These are phyloP conservation scores for Osedax fenrisi DNA, from an alignment of 2,888 invertebrate genomes.

Conservation along the genomic window DNA sequence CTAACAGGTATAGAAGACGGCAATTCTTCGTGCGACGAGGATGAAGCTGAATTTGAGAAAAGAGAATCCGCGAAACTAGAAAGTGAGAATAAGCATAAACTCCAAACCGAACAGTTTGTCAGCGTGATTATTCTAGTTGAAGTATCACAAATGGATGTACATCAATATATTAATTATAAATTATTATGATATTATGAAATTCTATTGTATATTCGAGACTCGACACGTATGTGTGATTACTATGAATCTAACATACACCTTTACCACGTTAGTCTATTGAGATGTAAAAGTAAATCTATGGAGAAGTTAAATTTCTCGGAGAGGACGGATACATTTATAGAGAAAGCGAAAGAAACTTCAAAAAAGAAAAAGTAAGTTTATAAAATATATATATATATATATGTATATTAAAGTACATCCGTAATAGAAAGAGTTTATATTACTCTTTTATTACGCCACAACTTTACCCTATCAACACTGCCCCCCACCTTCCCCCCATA, in stretches of 20 bases:
- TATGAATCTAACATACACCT: no score
- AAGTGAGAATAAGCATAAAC: not conserved
- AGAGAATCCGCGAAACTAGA: slow-evolving; percentile 32
- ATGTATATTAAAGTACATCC: no score
- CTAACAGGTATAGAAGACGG: no score
- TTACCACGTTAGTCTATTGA: not conserved
- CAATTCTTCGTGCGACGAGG: no score
- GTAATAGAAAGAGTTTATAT: no score
- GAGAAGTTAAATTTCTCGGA: not conserved
- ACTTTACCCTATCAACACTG: not conserved
- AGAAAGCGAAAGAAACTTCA: not conserved
- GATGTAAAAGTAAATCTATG: not conserved
- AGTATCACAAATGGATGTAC: no score
- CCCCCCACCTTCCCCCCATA: not conserved
- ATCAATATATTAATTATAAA: no score
- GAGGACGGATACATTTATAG: not conserved
- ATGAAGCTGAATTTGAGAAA: slow-evolving; percentile 21
- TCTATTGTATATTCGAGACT: no score
- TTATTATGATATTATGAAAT: no score
- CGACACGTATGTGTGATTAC: no score
- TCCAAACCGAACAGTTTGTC: not conserved
- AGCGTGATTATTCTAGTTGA: no score
- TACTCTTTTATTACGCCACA: not conserved
- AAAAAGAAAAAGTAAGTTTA: not conserved
- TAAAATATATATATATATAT: no score